These are phyloP conservation scores for Oryzias curvinotus DNA, from an alignment of 2,113 vertebrate genomes.

Conservation along the genomic window DNA sequence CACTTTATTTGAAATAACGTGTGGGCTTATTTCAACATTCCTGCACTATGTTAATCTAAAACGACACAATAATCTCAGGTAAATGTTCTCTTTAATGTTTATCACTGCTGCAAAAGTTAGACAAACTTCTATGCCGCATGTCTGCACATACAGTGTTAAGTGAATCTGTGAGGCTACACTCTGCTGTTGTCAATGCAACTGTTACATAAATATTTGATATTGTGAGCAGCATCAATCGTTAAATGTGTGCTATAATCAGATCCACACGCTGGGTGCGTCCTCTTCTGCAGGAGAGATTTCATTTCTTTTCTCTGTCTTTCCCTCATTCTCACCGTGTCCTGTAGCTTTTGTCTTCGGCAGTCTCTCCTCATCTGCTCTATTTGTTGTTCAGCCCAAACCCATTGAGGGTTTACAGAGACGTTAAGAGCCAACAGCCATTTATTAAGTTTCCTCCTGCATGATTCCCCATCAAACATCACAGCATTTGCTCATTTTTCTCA, in stretches of 20 bases:
- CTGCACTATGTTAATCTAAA: too few species aligned
- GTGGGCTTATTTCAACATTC: too few species aligned
- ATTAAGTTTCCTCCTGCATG: constrained; percentile 27
- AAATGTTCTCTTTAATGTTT: too few species aligned
- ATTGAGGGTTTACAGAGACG: constrained; percentile 20
- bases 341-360: neutral
- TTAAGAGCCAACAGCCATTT: constrained; percentile 29
- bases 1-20: too few species aligned
- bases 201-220: constrained; percentile 1
- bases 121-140: too few species aligned
- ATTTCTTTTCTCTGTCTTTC: constrained; percentile 7
- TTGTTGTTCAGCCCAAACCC: constrained; percentile 34
- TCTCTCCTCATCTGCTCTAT: constrained; percentile 15
- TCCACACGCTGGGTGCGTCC: too few species aligned
- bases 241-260: neutral
- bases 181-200: too few species aligned
- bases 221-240: neutral
- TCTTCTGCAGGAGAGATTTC: neutral
- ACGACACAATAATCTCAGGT: too few species aligned
- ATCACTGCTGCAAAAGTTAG: too few species aligned
- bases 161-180: too few species aligned
- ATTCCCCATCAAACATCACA: constrained; percentile 43
- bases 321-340: neutral
- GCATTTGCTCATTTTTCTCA: constrained; percentile 20
- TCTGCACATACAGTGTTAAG: too few species aligned